A percentile compares a stretch with the other conserved stretches of the same genome.
Evolutionary conservation across 2,888 invertebrate genomes (phyloP).

Genomic region (Lamellibrachia satsuma): DNA sequence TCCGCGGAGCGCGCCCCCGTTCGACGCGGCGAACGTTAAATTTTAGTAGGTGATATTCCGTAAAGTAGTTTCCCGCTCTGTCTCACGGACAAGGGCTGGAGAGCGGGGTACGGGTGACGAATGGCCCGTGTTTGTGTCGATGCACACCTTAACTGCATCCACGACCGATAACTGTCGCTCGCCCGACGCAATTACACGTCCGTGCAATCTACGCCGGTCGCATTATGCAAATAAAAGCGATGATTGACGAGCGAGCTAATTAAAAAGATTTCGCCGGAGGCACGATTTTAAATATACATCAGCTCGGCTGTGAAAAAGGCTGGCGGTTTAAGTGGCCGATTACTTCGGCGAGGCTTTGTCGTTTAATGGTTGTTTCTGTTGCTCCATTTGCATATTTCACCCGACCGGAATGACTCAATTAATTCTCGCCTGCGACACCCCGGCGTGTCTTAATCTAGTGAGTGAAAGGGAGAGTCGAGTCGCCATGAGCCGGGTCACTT

Average conservation of each 20-base stretch:
- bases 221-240: constrained; percentile 5
- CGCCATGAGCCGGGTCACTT: not conserved
- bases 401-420: constrained; percentile 3
- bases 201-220: not conserved
- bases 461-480: not conserved
- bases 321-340: constrained; percentile 17
- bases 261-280: constrained; percentile 7
- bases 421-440: not conserved
- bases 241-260: constrained; percentile 5
- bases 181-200: not conserved
- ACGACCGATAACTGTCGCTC: not conserved
- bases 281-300: constrained; percentile 13
- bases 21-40: not conserved
- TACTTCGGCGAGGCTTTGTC: constrained; percentile 3
- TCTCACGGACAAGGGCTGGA: not conserved
- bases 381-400: constrained; percentile 13
- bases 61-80: constrained; percentile 17
- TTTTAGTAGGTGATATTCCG: not conserved
- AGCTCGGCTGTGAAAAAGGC: constrained; percentile 13
- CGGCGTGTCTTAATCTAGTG: not conserved
- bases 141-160: not conserved
- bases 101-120: not conserved
- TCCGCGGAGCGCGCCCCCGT: not conserved
- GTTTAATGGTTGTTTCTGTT: not conserved
- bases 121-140: not conserved